These are phyloP conservation scores for Lobophora halterata DNA, from an alignment of 2,888 invertebrate species.

Conservation along the genomic window DNA sequence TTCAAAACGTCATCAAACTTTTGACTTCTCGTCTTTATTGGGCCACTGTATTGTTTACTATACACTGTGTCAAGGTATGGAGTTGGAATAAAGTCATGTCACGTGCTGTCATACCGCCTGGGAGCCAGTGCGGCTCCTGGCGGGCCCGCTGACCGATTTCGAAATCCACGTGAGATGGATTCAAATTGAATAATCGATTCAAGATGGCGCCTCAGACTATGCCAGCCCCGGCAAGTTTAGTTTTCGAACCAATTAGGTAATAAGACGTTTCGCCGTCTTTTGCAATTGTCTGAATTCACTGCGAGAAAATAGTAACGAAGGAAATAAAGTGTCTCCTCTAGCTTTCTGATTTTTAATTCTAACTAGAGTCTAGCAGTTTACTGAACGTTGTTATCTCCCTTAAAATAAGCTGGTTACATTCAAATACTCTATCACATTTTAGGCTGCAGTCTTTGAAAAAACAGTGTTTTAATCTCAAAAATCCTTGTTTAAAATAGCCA, in stretches of 20 bases:
- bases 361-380: not conserved
- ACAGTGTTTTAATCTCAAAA: slow-evolving; percentile 4
- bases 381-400: not conserved
- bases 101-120: slow-evolving; percentile 53
- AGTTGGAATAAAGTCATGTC: slow-evolving; percentile 51
- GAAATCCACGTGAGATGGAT: slow-evolving; percentile 62
- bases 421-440: no score
- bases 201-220: slow-evolving; percentile 36
- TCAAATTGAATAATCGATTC: slow-evolving; percentile 68
- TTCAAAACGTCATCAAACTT: no score
- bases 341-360: not conserved
- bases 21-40: no score
- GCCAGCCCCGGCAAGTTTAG: slow-evolving; percentile 16
- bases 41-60: not conserved
- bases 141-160: slow-evolving; percentile 60
- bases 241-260: slow-evolving; percentile 29
- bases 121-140: slow-evolving; percentile 42
- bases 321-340: no score
- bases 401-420: no score
- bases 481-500: slow-evolving; percentile 14
- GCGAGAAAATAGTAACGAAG: not conserved
- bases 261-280: slow-evolving; percentile 12
- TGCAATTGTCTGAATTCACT: slow-evolving; percentile 9
- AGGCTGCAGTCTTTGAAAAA: no score
- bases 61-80: slow-evolving; percentile 35